These are phyloP conservation scores for Pollenia amentaria DNA, from an alignment of 2,888 invertebrate genomes.

Conservation along the genomic window DNA sequence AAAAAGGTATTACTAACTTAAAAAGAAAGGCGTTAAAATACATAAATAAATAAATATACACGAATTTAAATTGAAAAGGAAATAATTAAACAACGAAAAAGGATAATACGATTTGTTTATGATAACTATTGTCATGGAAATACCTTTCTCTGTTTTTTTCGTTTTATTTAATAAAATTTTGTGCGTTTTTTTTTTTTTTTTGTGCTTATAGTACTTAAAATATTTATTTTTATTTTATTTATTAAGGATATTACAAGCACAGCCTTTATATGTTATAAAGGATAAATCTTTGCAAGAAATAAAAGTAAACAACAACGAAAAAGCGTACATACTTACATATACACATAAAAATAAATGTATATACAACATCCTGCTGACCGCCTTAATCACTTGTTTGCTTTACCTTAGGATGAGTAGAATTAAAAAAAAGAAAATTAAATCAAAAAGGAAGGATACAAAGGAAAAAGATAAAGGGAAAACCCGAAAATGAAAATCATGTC, in stretches of 20 bases:
- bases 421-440: neutral
- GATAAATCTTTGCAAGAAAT: slow-evolving; percentile 48
- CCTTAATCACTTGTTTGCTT: slow-evolving; percentile 21
- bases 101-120: slow-evolving; percentile 49
- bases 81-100: slow-evolving; percentile 44
- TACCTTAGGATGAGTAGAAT: slow-evolving; percentile 8
- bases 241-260: slow-evolving; percentile 53
- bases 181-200: slow-evolving; percentile 14
- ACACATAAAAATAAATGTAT: neutral
- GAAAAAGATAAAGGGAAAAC: slow-evolving; percentile 30
- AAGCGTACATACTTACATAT: too few relatives aligned
- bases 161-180: slow-evolving; percentile 54
- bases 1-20: slow-evolving; percentile 2
- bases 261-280: slow-evolving; percentile 50
- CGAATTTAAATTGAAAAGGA: slow-evolving; percentile 27
- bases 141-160: neutral
- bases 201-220: neutral
- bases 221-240: slow-evolving; percentile 49
- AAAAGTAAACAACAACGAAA: slow-evolving; percentile 40
- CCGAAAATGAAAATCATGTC: slow-evolving; percentile 55
- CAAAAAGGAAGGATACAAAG: slow-evolving; percentile 32
- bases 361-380: slow-evolving; percentile 32
- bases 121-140: slow-evolving; percentile 62
- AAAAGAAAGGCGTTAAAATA: slow-evolving; percentile 20
- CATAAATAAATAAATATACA: slow-evolving; percentile 9